Conservation (phyloP, 1,140 invertebrate genomes). For the Megathymus violae region DNA sequence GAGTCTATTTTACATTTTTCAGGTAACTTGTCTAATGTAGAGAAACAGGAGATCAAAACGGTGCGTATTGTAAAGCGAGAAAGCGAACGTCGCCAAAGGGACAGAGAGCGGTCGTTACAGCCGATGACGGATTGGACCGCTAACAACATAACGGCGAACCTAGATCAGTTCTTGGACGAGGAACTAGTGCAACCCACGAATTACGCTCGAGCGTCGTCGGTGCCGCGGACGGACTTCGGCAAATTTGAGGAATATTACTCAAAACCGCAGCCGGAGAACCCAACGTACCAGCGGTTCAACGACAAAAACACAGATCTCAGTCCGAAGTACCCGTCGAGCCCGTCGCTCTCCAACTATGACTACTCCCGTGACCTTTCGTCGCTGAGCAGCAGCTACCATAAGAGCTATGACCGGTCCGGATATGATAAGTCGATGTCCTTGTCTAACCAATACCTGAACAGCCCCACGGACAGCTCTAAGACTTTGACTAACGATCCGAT, state of each 20-base stretch:
- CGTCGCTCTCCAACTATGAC: slow-evolving; percentile 77
- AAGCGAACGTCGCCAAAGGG: slow-evolving; percentile 92
- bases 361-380: slow-evolving; percentile 70
- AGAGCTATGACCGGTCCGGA: slow-evolving; percentile 64
- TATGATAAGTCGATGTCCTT: slow-evolving; percentile 68
- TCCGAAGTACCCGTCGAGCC: slow-evolving; percentile 75
- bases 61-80: slow-evolving; percentile 96
- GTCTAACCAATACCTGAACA: slow-evolving; percentile 74
- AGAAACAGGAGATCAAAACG: slow-evolving; percentile 95
- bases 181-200: slow-evolving; percentile 73
- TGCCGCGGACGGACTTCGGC: slow-evolving; percentile 69
- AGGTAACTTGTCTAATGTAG: slow-evolving; percentile 91
- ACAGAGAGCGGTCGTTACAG: slow-evolving; percentile 85
- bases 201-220: slow-evolving; percentile 67
- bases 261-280: slow-evolving; percentile 53
- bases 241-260: slow-evolving; percentile 68
- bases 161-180: slow-evolving; percentile 85
- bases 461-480: slow-evolving; percentile 72
- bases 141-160: slow-evolving; percentile 67
- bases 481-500: slow-evolving; percentile 76
- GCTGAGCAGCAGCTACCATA: slow-evolving; percentile 72
- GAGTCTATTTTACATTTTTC: slow-evolving; percentile 48
- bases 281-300: slow-evolving; percentile 53
- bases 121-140: slow-evolving; percentile 76
- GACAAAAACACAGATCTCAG: slow-evolving; percentile 72